Evolutionary conservation across 2,113 vertebrate species (phyloP).

Genomic region (Tragelaphus buxtoni): DNA sequence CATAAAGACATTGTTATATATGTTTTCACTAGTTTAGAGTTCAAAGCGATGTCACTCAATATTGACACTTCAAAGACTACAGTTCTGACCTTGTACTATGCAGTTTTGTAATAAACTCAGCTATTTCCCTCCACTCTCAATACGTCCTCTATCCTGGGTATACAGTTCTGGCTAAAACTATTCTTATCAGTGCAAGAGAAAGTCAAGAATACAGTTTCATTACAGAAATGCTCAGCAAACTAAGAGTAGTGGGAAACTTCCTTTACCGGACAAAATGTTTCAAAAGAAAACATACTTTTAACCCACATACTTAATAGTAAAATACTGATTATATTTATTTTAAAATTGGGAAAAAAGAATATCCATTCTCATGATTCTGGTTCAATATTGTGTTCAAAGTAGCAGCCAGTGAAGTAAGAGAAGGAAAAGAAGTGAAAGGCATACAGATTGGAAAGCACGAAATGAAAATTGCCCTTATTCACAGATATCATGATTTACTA

Average conservation of each 20-base stretch:
- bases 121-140: background rate
- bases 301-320: background rate
- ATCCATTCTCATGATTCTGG: background rate
- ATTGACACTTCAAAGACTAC: background rate
- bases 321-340: background rate
- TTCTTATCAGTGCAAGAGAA: background rate
- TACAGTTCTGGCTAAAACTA: background rate
- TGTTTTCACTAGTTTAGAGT: background rate
- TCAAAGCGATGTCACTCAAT: background rate
- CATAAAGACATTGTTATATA: background rate
- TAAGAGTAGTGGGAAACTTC: background rate
- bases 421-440: background rate
- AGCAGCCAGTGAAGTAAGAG: background rate
- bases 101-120: background rate
- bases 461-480: background rate
- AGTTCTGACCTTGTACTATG: background rate
- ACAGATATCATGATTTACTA: background rate
- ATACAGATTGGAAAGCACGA: background rate
- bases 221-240: background rate
- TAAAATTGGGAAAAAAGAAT: background rate
- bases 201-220: background rate
- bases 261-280: background rate
- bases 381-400: background rate
- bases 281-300: background rate
- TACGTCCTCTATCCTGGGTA: background rate